phyloP scores from a whole-genome alignment of 2,888 invertebrate genomes.

The Scelioninae gen. 1 region DNA sequence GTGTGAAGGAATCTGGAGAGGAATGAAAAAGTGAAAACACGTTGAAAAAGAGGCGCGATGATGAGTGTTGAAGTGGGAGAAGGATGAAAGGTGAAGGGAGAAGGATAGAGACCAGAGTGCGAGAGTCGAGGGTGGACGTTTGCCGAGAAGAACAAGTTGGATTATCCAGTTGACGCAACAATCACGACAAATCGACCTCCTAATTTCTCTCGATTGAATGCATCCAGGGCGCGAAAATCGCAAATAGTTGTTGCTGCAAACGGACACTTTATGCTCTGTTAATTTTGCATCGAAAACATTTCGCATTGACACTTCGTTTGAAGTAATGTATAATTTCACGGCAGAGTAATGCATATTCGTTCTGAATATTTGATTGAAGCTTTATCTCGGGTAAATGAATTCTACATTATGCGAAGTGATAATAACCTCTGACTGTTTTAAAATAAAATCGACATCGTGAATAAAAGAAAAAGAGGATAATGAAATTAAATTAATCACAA shows the following conservation, averaged over 20 bases:
- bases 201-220: constrained; percentile 80
- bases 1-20: constrained; percentile 74
- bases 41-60: constrained; percentile 55
- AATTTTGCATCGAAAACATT: constrained; percentile 32
- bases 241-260: constrained; percentile 47
- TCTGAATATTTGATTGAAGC: background rate
- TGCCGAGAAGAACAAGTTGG: constrained; percentile 41
- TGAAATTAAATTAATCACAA: too few relatives aligned
- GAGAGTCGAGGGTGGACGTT: constrained; percentile 46
- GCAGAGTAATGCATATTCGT: constrained; percentile 19
- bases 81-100: constrained; percentile 7
- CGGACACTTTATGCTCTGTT: constrained; percentile 56
- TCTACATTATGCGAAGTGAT: too few relatives aligned
- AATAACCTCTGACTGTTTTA: too few relatives aligned
- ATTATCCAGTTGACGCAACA: constrained; percentile 67
- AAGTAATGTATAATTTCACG: constrained; percentile 30
- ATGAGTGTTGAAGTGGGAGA: constrained; percentile 9
- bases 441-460: too few relatives aligned
- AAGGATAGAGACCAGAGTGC: constrained; percentile 5
- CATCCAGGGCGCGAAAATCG: constrained; percentile 79
- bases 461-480: too few relatives aligned
- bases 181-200: constrained; percentile 79
- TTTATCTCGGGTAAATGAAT: too few relatives aligned
- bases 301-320: constrained; percentile 46
- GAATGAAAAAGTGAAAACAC: constrained; percentile 57